phyloP scores from a whole-genome alignment of 1,140 invertebrate genomes.

The Caligus rogercresseyi region DNA sequence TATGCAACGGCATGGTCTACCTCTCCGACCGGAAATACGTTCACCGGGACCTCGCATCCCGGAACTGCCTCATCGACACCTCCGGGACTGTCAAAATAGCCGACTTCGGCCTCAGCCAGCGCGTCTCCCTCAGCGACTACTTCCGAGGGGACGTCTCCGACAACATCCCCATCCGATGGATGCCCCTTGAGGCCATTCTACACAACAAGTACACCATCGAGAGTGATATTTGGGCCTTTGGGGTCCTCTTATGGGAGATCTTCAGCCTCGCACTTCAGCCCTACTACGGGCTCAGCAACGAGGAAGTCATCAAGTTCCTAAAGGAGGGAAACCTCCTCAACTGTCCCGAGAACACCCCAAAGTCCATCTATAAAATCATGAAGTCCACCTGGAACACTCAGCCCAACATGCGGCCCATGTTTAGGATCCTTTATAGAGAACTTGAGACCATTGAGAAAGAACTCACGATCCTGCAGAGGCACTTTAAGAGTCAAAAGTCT shows the following conservation, averaged over 20 bases:
- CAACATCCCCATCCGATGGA: conserved; percentile 82
- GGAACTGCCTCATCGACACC: conserved; percentile 87
- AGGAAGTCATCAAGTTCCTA: conserved; percentile 74
- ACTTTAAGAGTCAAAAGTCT: conserved; percentile 11
- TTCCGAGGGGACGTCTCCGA: conserved; percentile 83
- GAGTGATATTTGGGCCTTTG: conserved; percentile 84
- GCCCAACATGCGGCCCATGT: conserved; percentile 60
- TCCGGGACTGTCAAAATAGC: conserved; percentile 89
- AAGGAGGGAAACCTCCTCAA: conserved; percentile 72
- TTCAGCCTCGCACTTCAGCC: conserved; percentile 82
- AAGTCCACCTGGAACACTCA: conserved; percentile 75
- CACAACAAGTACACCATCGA: conserved; percentile 85
- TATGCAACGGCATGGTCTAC: conserved; percentile 86
- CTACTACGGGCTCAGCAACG: conserved; percentile 84
- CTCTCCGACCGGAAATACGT: conserved; percentile 85
- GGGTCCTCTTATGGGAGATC: conserved; percentile 81
- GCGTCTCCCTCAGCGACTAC: conserved; percentile 53
- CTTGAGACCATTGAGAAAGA: conserved; percentile 18
- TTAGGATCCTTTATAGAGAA: conserved; percentile 29
- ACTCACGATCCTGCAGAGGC: conserved; percentile 11
- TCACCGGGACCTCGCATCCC: conserved; percentile 79
- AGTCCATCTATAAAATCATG: conserved; percentile 82
- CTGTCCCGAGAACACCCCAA: conserved; percentile 71
- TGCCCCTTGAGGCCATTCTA: conserved; percentile 82
- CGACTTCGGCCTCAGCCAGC: conserved; percentile 81